Conservation (phyloP, 2,888 invertebrate species). For the Ectropis crepuscularia region DNA sequence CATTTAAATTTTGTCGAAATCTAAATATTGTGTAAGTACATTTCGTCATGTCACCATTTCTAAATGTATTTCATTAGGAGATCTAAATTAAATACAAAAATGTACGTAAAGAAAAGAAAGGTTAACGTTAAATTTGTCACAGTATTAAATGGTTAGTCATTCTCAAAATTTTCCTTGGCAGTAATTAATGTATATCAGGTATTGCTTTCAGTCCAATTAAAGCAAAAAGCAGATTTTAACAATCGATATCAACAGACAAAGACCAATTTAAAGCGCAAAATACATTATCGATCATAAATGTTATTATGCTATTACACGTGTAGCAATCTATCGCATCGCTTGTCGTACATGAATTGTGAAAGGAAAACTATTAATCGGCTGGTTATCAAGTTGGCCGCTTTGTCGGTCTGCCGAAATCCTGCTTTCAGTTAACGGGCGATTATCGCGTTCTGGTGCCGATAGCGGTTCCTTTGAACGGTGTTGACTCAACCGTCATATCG, state of each 20-base stretch:
- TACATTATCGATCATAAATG: slow-evolving; percentile 28
- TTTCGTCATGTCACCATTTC: no score
- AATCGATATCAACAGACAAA: slow-evolving; percentile 11
- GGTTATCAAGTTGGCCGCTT: slow-evolving; percentile 72
- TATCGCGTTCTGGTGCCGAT: slow-evolving; percentile 67
- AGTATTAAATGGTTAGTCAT: no score
- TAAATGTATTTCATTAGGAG: no score
- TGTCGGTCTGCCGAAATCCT: slow-evolving; percentile 82
- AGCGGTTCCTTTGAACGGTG: slow-evolving; percentile 77
- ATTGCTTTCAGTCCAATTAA: neutral
- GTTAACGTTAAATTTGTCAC: no score
- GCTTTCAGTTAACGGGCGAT: slow-evolving; percentile 74
- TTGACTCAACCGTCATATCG: slow-evolving; percentile 66
- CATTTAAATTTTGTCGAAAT: no score
- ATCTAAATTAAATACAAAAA: no score
- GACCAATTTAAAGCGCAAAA: slow-evolving; percentile 13
- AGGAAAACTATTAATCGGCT: slow-evolving; percentile 78
- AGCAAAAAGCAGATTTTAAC: slow-evolving; percentile 13
- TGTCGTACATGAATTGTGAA: slow-evolving; percentile 71
- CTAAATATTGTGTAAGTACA: no score
- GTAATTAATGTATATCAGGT: neutral
- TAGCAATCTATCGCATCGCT: slow-evolving; percentile 65
- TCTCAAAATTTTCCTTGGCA: no score
- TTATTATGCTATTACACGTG: slow-evolving; percentile 63
- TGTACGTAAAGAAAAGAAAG: no score